Base-by-base conservation (phyloP, 2,888 invertebrate genomes). In the Apocheima hispidaria region DNA sequence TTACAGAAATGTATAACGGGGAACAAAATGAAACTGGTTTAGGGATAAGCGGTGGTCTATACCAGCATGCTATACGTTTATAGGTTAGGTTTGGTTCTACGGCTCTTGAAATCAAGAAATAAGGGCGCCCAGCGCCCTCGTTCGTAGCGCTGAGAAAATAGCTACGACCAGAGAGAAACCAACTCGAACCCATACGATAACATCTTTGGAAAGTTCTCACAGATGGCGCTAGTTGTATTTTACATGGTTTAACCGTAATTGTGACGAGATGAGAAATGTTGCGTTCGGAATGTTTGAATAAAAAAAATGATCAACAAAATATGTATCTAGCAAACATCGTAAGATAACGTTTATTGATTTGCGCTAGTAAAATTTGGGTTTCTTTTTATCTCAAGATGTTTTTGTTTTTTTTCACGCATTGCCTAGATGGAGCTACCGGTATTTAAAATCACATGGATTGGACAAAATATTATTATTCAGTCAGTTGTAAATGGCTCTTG, bases 151-250 rank as follows among this genome's bases (percentile, higher is more conserved):
- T 21, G 1, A 36, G 35, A 33, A 60, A 44, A 30, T 28, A 33
- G 23, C 21, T 21, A 21, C 18, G 16, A 1, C 52, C 28, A 36
- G 12, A 23, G 10, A 0, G 44, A 55, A 55, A 43, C 46, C 23
- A 57, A 50, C 21, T 38, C 30, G n/a, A 26, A 48, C 40, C 35
- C 41, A 35, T 18, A 26, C 5, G 18, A 10, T 4, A 30, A 40
- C 30, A 30, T 62, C 48, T 44, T 52, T 26, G n/a, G 20, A 26
- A 53, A 26, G 4, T 57, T 23, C 12, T 49, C 54, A 60, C 67
- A 79, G 81, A 77, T 79, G 79, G 78, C 77, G 81, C 57, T 73
- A 65, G 41, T 35, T 54, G 63, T 60, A 38, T 60, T 28, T n/a
- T 49, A 26, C 26, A 53, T 3, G 35, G 12, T 4, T 21, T 14